These are phyloP conservation scores for Lemur catta DNA, from an alignment of 2,797 vertebrate genomes.

Conservation along the genomic window DNA sequence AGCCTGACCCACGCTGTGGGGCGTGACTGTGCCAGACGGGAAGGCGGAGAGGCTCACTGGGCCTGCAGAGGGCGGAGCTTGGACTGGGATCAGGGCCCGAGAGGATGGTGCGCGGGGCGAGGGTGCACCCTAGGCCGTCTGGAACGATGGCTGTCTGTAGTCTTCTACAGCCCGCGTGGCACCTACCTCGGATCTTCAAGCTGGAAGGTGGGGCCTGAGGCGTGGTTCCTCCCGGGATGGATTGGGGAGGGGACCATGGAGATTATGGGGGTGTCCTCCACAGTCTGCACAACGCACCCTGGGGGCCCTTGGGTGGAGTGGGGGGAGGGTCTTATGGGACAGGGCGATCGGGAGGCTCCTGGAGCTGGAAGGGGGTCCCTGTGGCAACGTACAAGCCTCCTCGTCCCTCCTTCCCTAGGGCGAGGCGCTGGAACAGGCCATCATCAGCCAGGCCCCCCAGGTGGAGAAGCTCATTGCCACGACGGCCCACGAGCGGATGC, in stretches of 20 bases:
- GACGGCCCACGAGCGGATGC: slow-evolving; percentile 95
- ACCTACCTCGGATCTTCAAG: not conserved
- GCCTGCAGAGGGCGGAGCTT: slow-evolving; percentile 88
- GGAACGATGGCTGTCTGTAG: not conserved
- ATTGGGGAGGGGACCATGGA: not conserved
- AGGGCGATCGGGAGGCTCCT: too few relatives aligned
- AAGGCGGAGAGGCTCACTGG: slow-evolving; percentile 78
- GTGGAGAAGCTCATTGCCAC: slow-evolving; percentile 97
- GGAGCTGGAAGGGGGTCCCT: not conserved
- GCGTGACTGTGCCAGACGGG: slow-evolving; percentile 86
- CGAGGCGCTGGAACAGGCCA: slow-evolving; percentile 95
- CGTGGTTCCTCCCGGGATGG: not conserved
- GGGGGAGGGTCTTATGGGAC: not conserved
- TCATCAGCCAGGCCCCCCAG: slow-evolving; percentile 96
- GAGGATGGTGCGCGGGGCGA: not conserved
- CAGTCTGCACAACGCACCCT: fast-evolving
- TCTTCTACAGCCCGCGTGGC: too few relatives aligned
- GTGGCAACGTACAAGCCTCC: not conserved
- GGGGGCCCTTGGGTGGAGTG: fast-evolving
- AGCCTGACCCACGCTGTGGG: slow-evolving; percentile 89
- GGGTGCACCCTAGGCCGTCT: not conserved
- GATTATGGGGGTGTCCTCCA: not conserved
- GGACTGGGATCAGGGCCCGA: not conserved
- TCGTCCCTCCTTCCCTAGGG: slow-evolving; percentile 84
- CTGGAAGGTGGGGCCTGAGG: not conserved